A percentile compares a stretch with the other conserved stretches of the same genome.
Conservation (phyloP, 2,797 vertebrate species). For the Monodelphis domestica region DNA sequence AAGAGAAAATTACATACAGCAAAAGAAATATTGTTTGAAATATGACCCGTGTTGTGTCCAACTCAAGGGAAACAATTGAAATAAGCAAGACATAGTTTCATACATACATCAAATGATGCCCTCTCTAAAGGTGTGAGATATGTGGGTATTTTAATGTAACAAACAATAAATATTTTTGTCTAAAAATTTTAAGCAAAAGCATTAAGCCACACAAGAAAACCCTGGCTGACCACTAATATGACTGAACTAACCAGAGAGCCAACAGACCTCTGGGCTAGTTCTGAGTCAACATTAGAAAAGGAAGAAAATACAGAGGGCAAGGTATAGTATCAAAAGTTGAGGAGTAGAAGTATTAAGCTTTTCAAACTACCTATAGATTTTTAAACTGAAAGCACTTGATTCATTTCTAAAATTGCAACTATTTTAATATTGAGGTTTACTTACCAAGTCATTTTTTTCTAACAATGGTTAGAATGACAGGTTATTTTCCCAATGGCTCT, state of each 20-base stretch:
- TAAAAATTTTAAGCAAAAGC: not conserved
- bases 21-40: too few species aligned
- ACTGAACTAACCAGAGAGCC: not conserved
- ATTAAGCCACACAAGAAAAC: not conserved
- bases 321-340: not conserved
- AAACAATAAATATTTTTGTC: too few species aligned
- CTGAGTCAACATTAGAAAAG: not conserved
- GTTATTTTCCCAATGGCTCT: slow-evolving; percentile 44
- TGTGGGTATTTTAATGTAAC: too few species aligned
- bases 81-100: too few species aligned
- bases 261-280: not conserved
- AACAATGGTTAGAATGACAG: not conserved
- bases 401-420: slow-evolving; percentile 5
- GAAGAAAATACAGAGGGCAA: not conserved
- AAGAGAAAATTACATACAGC: too few species aligned
- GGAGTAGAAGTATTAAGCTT: not conserved
- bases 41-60: too few species aligned
- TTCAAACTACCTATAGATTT: slow-evolving; percentile 19
- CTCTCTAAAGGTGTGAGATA: too few species aligned
- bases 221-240: not conserved
- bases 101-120: too few species aligned
- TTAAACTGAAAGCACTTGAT: slow-evolving; percentile 18
- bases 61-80: too few species aligned
- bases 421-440: slow-evolving; percentile 45
- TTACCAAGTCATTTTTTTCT: slow-evolving; percentile 37